These are phyloP conservation scores for Cheilosia variabilis DNA, from an alignment of 2,888 invertebrate species.

Conservation along the genomic window DNA sequence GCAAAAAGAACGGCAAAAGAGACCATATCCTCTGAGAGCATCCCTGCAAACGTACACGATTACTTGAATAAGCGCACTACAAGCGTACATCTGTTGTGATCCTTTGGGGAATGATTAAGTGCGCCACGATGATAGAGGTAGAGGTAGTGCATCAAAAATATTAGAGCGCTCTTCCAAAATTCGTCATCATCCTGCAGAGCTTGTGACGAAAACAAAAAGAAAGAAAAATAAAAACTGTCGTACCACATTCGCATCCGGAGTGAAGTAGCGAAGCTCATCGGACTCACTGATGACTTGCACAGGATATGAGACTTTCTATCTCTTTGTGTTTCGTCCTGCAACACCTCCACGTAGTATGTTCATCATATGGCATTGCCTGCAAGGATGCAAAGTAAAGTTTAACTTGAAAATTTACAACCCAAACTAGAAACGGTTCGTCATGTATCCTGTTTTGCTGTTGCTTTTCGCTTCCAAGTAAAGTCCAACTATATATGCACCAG, in stretches of 20 bases:
- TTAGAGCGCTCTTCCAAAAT: constrained; percentile 17
- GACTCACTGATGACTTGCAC: constrained; percentile 56
- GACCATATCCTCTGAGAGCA: background rate
- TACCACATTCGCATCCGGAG: constrained; percentile 51
- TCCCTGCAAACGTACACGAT: background rate
- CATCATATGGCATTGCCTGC: constrained; percentile 7
- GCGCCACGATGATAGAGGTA: background rate
- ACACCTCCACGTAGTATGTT: constrained; percentile 7
- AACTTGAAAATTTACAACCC: constrained; percentile 15
- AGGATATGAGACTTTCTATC: constrained; percentile 54
- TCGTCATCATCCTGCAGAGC: constrained; percentile 6
- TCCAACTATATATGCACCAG: background rate
- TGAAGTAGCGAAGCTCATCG: constrained; percentile 28
- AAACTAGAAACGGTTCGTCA: constrained; percentile 42
- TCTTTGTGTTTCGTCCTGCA: constrained; percentile 36
- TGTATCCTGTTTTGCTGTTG: constrained; percentile 31
- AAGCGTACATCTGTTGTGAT: background rate
- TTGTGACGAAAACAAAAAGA: background rate
- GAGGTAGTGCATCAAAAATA: constrained; percentile 11
- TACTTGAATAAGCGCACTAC: constrained; percentile 23
- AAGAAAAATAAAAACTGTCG: background rate
- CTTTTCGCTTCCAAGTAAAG: constrained; percentile 6
- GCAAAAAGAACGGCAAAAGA: constrained; percentile 7
- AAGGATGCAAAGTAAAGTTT: background rate
- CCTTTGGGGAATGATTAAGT: constrained; percentile 56